phyloP scores from a whole-genome alignment of 2,797 vertebrate genomes.

The Ceryle rudis region DNA sequence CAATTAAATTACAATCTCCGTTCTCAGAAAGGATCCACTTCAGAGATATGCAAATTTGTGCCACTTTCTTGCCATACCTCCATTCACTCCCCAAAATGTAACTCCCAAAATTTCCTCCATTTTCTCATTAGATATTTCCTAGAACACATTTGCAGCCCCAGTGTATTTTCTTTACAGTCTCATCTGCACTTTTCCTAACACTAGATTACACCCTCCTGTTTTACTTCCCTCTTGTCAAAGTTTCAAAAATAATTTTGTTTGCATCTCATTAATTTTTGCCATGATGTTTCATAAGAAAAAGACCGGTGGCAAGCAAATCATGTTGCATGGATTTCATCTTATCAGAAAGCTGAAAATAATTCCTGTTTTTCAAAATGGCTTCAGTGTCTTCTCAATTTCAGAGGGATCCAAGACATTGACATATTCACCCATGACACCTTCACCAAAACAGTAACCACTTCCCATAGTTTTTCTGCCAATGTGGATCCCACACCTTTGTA shows the following conservation, averaged over 20 bases:
- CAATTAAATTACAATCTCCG: neutral
- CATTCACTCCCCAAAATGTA: rapidly evolving
- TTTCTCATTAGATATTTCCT: neutral
- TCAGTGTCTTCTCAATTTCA: neutral
- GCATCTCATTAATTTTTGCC: neutral
- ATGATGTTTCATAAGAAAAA: neutral
- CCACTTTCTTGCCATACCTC: neutral
- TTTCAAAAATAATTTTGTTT: neutral
- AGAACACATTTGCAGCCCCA: neutral
- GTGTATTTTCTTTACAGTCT: neutral
- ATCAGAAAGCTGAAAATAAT: neutral
- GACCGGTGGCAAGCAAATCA: neutral
- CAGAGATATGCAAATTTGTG: neutral
- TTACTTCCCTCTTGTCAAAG: neutral
- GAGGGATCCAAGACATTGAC: neutral
- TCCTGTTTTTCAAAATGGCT: neutral
- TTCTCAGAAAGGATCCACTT: neutral
- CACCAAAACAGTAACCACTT: neutral
- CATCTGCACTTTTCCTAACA: neutral
- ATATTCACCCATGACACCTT: neutral
- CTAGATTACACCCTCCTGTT: neutral
- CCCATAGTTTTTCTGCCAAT: neutral
- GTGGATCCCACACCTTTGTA: neutral
- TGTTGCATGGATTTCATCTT: neutral
- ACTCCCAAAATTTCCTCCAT: neutral